Conservation (phyloP, 35 echinoderm and acorn worm genomes). For the Lytechinus variegatus region DNA sequence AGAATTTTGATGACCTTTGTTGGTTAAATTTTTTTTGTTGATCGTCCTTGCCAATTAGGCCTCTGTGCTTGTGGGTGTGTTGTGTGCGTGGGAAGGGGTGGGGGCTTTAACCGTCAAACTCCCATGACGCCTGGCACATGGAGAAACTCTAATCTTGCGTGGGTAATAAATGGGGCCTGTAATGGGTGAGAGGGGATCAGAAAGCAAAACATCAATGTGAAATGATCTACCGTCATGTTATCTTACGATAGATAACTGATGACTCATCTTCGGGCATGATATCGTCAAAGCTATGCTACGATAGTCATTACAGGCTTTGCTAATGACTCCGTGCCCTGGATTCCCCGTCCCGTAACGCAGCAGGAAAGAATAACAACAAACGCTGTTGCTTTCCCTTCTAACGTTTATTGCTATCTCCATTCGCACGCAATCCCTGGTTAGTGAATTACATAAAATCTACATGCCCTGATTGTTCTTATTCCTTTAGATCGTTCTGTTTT, state of each 20-base stretch:
- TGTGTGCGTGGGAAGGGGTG: not conserved
- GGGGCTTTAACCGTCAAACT: not conserved
- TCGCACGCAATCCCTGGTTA: not conserved
- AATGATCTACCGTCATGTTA: not conserved
- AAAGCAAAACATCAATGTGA: slow-evolving; percentile 13
- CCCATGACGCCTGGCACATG: not conserved
- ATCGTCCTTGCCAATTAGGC: too few relatives aligned
- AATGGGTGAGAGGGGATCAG: not conserved
- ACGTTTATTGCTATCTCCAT: not conserved
- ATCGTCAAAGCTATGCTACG: not conserved
- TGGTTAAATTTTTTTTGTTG: too few relatives aligned
- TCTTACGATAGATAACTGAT: slow-evolving; percentile 5
- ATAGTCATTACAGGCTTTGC: not conserved
- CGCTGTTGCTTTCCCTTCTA: not conserved
- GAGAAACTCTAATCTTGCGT: slow-evolving; percentile 18
- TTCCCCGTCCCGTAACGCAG: not conserved
- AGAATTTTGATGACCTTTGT: too few relatives aligned
- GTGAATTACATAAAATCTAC: too few relatives aligned
- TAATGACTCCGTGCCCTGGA: not conserved
- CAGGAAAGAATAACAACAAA: not conserved
- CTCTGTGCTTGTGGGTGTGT: not conserved
- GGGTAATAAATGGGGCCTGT: slow-evolving; percentile 8
- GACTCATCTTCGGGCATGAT: not conserved
- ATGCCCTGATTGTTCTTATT: too few relatives aligned
- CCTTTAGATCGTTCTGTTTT: not conserved